Conservation (phyloP, 2,888 invertebrate genomes). For the Drosophila paracracens region DNA sequence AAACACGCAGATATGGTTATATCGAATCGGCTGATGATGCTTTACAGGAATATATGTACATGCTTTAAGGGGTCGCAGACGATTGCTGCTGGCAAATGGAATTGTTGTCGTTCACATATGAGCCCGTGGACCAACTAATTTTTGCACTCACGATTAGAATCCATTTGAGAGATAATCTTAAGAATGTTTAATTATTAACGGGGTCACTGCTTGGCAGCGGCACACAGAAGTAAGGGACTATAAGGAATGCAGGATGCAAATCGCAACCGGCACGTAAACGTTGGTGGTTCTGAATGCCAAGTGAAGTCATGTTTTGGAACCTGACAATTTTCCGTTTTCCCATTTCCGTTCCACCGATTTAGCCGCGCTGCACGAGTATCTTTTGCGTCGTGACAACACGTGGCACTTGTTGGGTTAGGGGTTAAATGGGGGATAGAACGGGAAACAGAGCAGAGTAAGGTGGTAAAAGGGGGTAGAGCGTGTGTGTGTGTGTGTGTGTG, state of each 20-base stretch:
- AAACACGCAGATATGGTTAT: background rate
- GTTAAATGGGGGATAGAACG: background rate
- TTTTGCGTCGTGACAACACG: constrained; percentile 25
- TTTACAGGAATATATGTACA: background rate
- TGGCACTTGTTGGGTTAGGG: constrained; percentile 17
- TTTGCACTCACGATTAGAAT: constrained; percentile 1
- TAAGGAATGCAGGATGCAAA: constrained; percentile 27
- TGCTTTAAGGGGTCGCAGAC: background rate
- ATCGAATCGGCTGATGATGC: background rate
- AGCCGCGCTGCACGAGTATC: constrained; percentile 3
- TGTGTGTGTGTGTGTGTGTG: background rate
- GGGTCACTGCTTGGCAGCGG: background rate
- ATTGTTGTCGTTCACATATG: background rate
- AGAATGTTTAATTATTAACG: constrained; percentile 39
- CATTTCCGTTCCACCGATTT: constrained; percentile 2
- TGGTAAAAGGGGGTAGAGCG: background rate
- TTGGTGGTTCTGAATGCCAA: constrained; percentile 40
- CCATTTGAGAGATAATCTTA: constrained; percentile 9
- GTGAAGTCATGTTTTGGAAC: constrained; percentile 15
- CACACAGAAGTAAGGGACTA: background rate
- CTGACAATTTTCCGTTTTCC: constrained; percentile 14
- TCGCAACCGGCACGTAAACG: constrained; percentile 44
- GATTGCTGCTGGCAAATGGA: background rate
- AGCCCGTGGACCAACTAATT: background rate
- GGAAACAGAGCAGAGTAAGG: background rate